Percentiles rank a stretch among this genome's conserved stretches.
phyloP scores from a whole-genome alignment of 37 sponge, comb jelly and placozoan genomes.

The Petrosia ficiformis region DNA sequence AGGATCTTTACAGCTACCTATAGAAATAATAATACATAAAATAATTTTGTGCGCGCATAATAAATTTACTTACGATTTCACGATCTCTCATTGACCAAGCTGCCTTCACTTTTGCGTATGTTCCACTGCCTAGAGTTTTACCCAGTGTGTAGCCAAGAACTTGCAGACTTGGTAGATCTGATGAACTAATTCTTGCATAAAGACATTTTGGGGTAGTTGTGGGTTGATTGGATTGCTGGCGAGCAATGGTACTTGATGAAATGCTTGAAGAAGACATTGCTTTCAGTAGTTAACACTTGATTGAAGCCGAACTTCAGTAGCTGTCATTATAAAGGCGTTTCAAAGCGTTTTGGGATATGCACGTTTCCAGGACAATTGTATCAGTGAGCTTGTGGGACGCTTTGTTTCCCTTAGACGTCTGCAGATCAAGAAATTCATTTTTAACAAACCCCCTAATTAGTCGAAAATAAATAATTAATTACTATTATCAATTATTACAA shows the following conservation, averaged over 20 bases:
- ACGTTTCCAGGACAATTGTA: no score
- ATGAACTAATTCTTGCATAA: not conserved
- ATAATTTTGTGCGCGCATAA: not conserved
- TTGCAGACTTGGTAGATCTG: conserved; percentile 22
- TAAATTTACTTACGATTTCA: conserved; percentile 55
- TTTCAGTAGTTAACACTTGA: no score
- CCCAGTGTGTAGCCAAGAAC: conserved; percentile 45
- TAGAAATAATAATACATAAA: conserved; percentile 1
- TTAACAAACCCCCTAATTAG: no score
- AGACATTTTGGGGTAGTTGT: not conserved
- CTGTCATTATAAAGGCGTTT: no score
- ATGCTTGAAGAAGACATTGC: not conserved
- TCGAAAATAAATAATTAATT: no score
- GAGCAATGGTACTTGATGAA: not conserved
- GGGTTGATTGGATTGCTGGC: no score
- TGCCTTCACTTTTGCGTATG: conserved; percentile 89
- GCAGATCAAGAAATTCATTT: no score
- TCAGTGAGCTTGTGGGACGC: no score
- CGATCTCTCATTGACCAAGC: conserved; percentile 48
- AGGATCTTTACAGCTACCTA: conserved; percentile 91
- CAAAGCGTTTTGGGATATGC: no score
- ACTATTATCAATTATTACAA: no score
- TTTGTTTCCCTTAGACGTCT: no score
- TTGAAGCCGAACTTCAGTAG: no score
- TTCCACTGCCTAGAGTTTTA: conserved; percentile 80